Evolutionary conservation across 1,140 invertebrate species (phyloP).

Genomic region (Chionoecetes opilio): DNA sequence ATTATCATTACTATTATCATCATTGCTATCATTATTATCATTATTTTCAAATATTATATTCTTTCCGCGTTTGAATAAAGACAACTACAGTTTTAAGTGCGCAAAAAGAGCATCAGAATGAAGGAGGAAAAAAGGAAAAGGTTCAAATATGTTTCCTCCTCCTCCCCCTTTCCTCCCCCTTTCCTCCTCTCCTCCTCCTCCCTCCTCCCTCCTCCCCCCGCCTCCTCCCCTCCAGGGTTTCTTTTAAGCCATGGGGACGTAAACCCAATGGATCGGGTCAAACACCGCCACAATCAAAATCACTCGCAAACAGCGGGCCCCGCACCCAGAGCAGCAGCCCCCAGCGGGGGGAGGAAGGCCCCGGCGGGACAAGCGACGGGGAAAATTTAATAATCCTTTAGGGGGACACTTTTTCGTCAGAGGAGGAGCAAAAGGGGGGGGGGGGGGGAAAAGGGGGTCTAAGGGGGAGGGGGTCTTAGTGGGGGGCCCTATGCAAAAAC

Average conservation of each 20-base stretch:
- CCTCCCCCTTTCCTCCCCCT: too few species aligned
- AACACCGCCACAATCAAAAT: background rate
- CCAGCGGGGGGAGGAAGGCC: background rate
- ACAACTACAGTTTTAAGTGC: too few species aligned
- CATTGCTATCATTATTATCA: too few species aligned
- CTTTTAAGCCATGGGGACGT: background rate
- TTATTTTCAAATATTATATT: too few species aligned
- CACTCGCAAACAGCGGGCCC: too few species aligned
- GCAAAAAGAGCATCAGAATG: too few species aligned
- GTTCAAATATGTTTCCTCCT: too few species aligned
- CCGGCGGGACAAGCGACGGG: background rate
- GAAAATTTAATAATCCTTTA: background rate
- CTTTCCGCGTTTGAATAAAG: too few species aligned
- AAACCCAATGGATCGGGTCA: background rate
- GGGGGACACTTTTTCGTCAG: background rate
- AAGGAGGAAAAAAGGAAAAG: too few species aligned
- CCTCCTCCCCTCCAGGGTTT: background rate
- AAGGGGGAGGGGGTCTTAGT: background rate
- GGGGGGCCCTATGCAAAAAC: constrained; percentile 54
- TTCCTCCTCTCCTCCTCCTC: too few species aligned
- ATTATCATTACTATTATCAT: too few species aligned
- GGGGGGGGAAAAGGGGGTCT: background rate
- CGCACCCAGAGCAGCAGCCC: background rate
- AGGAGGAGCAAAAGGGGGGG: background rate
- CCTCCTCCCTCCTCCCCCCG: background rate